Percentiles rank a stretch among this genome's conserved stretches.
Evolutionary conservation across 2,113 vertebrate species (phyloP).

Genomic region (Merops nubicus): DNA sequence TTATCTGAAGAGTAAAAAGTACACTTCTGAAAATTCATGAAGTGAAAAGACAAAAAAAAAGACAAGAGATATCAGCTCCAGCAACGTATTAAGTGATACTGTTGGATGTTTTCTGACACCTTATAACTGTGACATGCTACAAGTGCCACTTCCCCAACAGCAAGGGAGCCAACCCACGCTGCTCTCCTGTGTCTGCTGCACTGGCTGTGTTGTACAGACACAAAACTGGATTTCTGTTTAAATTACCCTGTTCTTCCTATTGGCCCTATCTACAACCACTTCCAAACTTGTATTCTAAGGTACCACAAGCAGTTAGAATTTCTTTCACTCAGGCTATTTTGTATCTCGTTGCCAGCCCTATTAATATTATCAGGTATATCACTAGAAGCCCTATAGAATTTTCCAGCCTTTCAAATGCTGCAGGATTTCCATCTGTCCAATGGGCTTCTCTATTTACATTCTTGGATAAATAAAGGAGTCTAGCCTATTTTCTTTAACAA

Average conservation of each 20-base stretch:
- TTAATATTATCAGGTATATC: constrained; percentile 71
- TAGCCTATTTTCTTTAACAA: constrained; percentile 72
- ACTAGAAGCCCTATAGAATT: constrained; percentile 63
- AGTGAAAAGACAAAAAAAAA: not conserved
- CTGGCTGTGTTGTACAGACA: not conserved
- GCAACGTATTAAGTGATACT: not conserved
- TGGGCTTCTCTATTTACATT: constrained; percentile 74
- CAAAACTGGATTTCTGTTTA: not conserved
- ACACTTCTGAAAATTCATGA: not conserved
- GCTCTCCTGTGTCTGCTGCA: not conserved
- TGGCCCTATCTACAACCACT: not conserved
- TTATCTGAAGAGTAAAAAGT: not conserved
- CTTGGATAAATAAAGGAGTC: constrained; percentile 61
- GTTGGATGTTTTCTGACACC: not conserved
- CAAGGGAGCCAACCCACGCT: not conserved
- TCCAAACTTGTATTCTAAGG: constrained; percentile 26
- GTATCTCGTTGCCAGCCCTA: constrained; percentile 15
- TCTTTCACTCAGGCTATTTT: constrained; percentile 45
- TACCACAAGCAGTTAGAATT: constrained; percentile 60
- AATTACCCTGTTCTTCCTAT: not conserved
- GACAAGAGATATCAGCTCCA: not conserved
- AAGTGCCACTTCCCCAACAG: not conserved
- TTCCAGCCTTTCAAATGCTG: constrained; percentile 48
- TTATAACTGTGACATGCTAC: not conserved
- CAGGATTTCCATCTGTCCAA: constrained; percentile 79